phyloP scores from a whole-genome alignment of 1,140 invertebrate genomes.

The Oscheius sp. region DNA sequence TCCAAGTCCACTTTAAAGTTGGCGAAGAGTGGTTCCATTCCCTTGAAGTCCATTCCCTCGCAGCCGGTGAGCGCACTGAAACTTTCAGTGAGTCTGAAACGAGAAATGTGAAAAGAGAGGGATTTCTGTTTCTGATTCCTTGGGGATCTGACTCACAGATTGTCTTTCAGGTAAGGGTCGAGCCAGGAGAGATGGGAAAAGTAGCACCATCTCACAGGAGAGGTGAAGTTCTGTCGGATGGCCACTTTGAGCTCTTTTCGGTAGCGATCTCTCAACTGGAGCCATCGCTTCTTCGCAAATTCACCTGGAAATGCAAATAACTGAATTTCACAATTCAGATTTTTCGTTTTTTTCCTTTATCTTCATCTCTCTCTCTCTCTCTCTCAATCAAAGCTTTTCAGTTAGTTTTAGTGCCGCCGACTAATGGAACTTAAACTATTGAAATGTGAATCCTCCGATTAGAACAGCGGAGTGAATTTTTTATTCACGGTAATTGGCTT shows the following conservation, averaged over 20 bases:
- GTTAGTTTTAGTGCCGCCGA: no score
- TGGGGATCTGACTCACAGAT: conserved; percentile 40
- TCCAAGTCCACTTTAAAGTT: neutral
- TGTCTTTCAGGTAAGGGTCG: conserved; percentile 59
- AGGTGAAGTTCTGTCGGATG: conserved; percentile 40
- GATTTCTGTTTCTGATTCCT: neutral
- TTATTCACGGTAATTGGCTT: no score
- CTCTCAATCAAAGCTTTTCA: no score
- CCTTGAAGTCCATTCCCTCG: neutral
- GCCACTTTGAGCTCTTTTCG: conserved; percentile 57
- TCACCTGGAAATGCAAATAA: conserved; percentile 49
- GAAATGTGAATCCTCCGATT: no score
- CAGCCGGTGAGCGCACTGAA: neutral
- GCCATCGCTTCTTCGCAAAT: conserved; percentile 60
- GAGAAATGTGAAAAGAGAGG: no score
- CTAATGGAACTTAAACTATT: no score
- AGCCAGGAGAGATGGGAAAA: conserved; percentile 57
- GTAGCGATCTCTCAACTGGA: conserved; percentile 58
- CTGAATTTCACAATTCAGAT: neutral
- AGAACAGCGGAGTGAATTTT: no score
- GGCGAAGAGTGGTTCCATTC: conserved; percentile 1
- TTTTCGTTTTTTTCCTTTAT: conserved; percentile 30
- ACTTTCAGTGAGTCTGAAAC: no score
- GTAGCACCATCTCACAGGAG: conserved; percentile 57
- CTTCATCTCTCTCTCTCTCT: no score